These are phyloP conservation scores for Erythrocebus patas DNA, from an alignment of 2,113 vertebrate species.

Conservation along the genomic window DNA sequence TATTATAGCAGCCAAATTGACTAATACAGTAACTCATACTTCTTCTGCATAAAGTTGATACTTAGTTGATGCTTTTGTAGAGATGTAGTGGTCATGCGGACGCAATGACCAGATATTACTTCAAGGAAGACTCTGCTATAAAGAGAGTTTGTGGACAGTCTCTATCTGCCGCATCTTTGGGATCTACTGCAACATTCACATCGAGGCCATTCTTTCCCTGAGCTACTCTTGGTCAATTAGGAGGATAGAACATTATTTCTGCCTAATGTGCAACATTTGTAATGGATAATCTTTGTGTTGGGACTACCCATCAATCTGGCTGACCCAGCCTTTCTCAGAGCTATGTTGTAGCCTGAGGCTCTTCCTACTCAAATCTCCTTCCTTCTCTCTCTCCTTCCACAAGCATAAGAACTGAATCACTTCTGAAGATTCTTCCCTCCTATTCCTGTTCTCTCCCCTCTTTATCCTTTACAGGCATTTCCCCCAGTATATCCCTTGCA, in stretches of 20 bases:
- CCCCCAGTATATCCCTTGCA: background rate
- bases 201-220: background rate
- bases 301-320: fast-evolving
- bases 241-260: background rate
- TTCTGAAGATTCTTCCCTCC: background rate
- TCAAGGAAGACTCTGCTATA: background rate
- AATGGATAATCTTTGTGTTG: background rate
- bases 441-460: too few species aligned
- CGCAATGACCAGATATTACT: too few species aligned
- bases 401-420: too few species aligned
- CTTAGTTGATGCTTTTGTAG: background rate
- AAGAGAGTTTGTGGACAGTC: background rate
- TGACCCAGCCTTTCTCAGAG: background rate
- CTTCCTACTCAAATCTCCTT: background rate
- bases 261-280: background rate
- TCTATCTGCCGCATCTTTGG: background rate
- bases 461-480: background rate
- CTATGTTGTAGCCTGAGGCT: background rate
- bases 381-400: background rate
- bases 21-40: background rate
- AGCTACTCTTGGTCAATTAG: background rate
- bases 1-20: background rate
- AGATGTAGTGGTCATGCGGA: background rate
- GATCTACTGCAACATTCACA: too few species aligned
- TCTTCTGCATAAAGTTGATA: background rate